Conservation (phyloP, 2,888 invertebrate species). For the Drosophila mulleri region DNA sequence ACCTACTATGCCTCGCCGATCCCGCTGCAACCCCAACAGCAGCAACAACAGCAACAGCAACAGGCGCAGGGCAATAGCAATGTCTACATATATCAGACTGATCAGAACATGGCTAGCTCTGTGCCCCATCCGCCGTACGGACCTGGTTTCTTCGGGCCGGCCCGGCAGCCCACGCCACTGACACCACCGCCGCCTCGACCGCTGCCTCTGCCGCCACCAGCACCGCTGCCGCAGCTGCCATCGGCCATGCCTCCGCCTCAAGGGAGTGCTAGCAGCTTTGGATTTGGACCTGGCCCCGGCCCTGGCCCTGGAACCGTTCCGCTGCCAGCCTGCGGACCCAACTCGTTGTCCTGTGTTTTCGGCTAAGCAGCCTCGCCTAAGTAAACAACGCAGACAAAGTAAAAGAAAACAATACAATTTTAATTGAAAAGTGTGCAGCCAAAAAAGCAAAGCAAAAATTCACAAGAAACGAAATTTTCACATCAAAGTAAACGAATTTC, state of each 20-base stretch:
- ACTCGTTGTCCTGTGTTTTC: constrained; percentile 40
- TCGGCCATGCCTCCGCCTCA: constrained; percentile 29
- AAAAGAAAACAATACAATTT: constrained; percentile 85
- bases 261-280: constrained; percentile 55
- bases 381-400: constrained; percentile 83
- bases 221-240: constrained; percentile 21
- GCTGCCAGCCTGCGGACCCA: constrained; percentile 32
- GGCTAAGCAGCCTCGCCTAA: constrained; percentile 76
- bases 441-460: constrained; percentile 41
- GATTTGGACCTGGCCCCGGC: constrained; percentile 27
- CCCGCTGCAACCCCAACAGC: constrained; percentile 39
- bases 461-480: constrained; percentile 32
- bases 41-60: constrained; percentile 45
- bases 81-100: constrained; percentile 69
- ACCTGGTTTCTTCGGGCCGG: constrained; percentile 37
- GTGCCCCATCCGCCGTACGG: constrained; percentile 41
- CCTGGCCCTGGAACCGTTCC: constrained; percentile 18
- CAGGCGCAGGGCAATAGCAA: constrained; percentile 73
- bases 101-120: constrained; percentile 63
- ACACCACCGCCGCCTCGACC: constrained; percentile 23
- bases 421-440: constrained; percentile 83
- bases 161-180: constrained; percentile 34
- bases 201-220: constrained; percentile 20
- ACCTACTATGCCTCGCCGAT: constrained; percentile 45
- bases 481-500: not conserved